Conservation (phyloP, 1,140 invertebrate species). For the Drosophila watanabei region DNA sequence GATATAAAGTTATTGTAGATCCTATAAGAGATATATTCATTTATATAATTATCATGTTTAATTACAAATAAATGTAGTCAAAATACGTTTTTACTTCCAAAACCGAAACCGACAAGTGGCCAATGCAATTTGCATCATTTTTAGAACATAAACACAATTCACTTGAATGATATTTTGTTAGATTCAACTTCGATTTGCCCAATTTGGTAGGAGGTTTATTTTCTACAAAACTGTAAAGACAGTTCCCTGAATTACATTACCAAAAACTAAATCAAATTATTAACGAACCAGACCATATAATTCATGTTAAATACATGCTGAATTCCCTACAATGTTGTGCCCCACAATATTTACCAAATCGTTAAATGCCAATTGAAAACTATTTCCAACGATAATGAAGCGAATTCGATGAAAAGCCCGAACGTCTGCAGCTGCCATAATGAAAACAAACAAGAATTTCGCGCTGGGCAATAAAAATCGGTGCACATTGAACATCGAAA, state of each 20-base stretch:
- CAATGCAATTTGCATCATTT: slow-evolving; percentile 10
- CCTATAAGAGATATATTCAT: neutral
- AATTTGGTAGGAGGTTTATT: neutral
- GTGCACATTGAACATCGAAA: slow-evolving; percentile 22
- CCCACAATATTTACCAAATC: slow-evolving; percentile 41
- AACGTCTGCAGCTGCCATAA: slow-evolving; percentile 39
- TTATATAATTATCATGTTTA: neutral
- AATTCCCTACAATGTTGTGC: slow-evolving; percentile 29
- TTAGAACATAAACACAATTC: neutral
- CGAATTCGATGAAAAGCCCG: slow-evolving; percentile 42
- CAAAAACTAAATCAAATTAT: slow-evolving; percentile 1
- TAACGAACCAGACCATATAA: slow-evolving; percentile 5
- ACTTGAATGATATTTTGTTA: neutral
- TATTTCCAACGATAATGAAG: slow-evolving; percentile 50
- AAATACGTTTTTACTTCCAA: neutral
- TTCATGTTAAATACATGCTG: slow-evolving; percentile 11
- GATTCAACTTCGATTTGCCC: neutral
- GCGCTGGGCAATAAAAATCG: slow-evolving; percentile 49
- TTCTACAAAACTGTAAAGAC: neutral
- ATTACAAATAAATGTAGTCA: neutral
- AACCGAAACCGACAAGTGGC: neutral
- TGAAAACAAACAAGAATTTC: slow-evolving; percentile 49
- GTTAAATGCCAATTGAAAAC: slow-evolving; percentile 48
- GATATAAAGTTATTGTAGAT: neutral
- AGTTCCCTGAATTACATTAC: neutral